Evolutionary conservation across 2,888 invertebrate species (phyloP), one percentile per base, ranked within the genome.

Genomic region (Chorisops tibialis): DNA sequence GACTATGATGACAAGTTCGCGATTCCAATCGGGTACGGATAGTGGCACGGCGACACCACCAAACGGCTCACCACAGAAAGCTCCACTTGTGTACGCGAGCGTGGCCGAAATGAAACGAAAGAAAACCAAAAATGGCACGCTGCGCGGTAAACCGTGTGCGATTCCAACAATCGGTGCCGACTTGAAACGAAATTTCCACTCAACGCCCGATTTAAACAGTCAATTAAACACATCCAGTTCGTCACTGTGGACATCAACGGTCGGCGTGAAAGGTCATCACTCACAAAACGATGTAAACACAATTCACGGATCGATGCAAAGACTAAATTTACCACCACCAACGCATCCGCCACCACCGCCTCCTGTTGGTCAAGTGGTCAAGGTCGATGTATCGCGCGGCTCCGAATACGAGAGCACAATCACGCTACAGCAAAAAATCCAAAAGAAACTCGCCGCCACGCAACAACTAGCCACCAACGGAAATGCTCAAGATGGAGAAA

Each of bases 21-120:
- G 89, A 59, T 89, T 88, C 74, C 88, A 88, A 80, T 81, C 82
- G 67, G 82, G 77, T 38, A 78, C 77, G 1, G 81, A 81, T 65
- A 83, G 82, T 64, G 80, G 82, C 24, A 79, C 81, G 56, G 81
- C 81, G 70, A 86, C 86, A 62, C 87, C 86, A 63, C 82, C 84
- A 68, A 75, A 70, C 24, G 72, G 71, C 5, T 88, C 88, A 9
- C 88, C 89, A 5, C 85, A 88, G 60, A 83, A 83, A 69, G 61
- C 81, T 1, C 81, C 83, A 2, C 80, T 85, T 51, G 93, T 94
- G 39, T 96, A 95, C 78, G 92, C 93, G 47, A 95, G 94, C 73
- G 95, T 95, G 45, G 92, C 95, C 0, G 95, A 96, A 77, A 95
- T 96, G 96, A 96, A 96, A 78, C 85, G 96, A 61, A 88, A 89